Evolutionary conservation across 2,888 invertebrate species (phyloP).

Genomic region (Phlogophora meticulosa): DNA sequence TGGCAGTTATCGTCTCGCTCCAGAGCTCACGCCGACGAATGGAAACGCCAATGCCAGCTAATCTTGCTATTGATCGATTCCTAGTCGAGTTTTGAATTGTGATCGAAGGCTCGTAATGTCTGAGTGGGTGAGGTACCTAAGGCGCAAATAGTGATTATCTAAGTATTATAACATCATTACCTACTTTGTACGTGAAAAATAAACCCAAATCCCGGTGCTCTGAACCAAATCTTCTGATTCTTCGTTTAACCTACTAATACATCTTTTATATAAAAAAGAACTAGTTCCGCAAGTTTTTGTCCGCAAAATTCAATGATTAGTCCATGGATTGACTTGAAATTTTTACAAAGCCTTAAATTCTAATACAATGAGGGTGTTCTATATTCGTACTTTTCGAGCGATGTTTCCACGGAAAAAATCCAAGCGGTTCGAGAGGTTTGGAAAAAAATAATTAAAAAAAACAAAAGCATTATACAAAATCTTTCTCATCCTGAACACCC

Average conservation of each 20-base stretch:
- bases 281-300: too few species aligned
- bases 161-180: constrained; percentile 12
- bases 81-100: constrained; percentile 26
- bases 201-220: not conserved
- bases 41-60: constrained; percentile 16
- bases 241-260: not conserved
- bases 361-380: too few species aligned
- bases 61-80: constrained; percentile 39
- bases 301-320: too few species aligned
- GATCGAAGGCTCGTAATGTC: constrained; percentile 28
- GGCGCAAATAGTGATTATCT: constrained; percentile 21
- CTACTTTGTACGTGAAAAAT: not conserved
- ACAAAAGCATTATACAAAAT: too few species aligned
- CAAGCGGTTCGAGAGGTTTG: too few species aligned
- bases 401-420: too few species aligned
- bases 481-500: too few species aligned
- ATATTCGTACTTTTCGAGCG: too few species aligned
- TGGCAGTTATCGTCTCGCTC: constrained; percentile 28
- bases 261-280: too few species aligned
- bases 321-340: too few species aligned
- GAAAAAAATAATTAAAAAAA: too few species aligned
- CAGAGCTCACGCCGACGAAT: constrained; percentile 8
- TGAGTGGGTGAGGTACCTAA: not conserved
- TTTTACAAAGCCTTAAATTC: too few species aligned
- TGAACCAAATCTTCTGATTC: not conserved